Base-by-base conservation (phyloP, 2,113 vertebrate species). In the Xyrauchen texanus region DNA sequence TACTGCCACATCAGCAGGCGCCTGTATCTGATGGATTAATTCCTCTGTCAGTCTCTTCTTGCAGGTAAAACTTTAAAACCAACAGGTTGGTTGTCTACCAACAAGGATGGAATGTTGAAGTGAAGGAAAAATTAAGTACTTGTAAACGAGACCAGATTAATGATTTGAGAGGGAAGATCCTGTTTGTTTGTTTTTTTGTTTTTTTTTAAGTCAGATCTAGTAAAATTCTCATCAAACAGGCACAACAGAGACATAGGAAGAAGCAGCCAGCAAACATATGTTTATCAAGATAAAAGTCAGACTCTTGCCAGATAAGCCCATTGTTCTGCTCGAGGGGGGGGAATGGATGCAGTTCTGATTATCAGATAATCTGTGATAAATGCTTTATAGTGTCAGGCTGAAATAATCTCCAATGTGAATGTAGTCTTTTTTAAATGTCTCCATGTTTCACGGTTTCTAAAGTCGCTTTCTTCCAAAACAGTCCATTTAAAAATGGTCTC, bases 71-170 rank as follows among this genome's bases (percentile, higher is more conserved):
- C 21, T n/a, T n/a, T n/a, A n/a, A n/a, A n/a, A n/a, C n/a, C n/a
- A n/a, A n/a, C n/a, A n/a, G n/a, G n/a, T n/a, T n/a, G n/a, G n/a
- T n/a, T n/a, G n/a, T n/a, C n/a, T n/a, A n/a, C n/a, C n/a, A 51
- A 51, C 51, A 52, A 52, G 9, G 9, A 8, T 8, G 9, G 8
- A 52, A 52, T 52, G 11, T 8, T 4, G 51, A 52, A 52, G 9
- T 7, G 49, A 3, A 7, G 12, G 21, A 34, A 34, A 34, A 34
- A 34, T 34, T 34, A 34, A 34, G 21, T 34, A 34, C 21, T 34
- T 34, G 21, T 34, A 34, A 77, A 73, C 9, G 5, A 8, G 21
- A 70, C 44, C 7, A n/a, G 49, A 51, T 64, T 61, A 73, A 73
- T 62, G 57, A 73, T 34, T 34, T 47, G 44, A 61, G 55, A 7